Evolutionary conservation across 2,888 invertebrate species (phyloP).

Genomic region (Poecilus cupreus): DNA sequence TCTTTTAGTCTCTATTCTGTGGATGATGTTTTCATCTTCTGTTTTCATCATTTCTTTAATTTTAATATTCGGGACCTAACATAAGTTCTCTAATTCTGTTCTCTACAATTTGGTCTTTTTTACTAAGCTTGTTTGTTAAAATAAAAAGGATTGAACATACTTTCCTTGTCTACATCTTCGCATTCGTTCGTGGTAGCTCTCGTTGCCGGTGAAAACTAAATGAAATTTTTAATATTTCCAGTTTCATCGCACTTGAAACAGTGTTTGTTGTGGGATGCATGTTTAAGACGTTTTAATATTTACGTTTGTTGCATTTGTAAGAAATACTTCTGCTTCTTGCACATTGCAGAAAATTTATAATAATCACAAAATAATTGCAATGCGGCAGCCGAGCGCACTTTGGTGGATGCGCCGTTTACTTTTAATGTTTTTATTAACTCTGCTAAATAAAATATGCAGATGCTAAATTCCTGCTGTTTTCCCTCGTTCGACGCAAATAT

Average conservation of each 20-base stretch:
- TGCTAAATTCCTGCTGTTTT: too few species aligned
- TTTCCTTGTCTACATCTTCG: not conserved
- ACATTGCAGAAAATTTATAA: not conserved
- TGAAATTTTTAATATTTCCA: constrained; percentile 40
- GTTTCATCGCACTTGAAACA: not conserved
- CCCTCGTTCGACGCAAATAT: too few species aligned
- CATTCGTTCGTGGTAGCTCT: not conserved
- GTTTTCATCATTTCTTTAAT: too few species aligned
- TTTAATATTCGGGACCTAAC: too few species aligned
- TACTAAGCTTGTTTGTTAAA: too few species aligned
- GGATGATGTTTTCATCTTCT: too few species aligned
- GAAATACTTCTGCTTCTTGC: not conserved
- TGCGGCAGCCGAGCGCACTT: not conserved
- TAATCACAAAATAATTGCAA: not conserved
- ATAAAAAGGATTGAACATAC: not conserved
- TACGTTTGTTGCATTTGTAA: not conserved
- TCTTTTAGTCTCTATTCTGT: too few species aligned
- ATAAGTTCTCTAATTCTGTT: too few species aligned
- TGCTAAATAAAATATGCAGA: not conserved
- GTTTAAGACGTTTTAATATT: constrained; percentile 42
- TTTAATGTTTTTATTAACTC: constrained; percentile 14
- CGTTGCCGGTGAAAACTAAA: not conserved
- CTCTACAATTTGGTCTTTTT: too few species aligned
- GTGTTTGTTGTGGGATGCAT: constrained; percentile 13
- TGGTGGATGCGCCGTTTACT: not conserved